Evolutionary conservation across 1,140 invertebrate species (phyloP).

Genomic region (Trichomalopsis sarcophagae): DNA sequence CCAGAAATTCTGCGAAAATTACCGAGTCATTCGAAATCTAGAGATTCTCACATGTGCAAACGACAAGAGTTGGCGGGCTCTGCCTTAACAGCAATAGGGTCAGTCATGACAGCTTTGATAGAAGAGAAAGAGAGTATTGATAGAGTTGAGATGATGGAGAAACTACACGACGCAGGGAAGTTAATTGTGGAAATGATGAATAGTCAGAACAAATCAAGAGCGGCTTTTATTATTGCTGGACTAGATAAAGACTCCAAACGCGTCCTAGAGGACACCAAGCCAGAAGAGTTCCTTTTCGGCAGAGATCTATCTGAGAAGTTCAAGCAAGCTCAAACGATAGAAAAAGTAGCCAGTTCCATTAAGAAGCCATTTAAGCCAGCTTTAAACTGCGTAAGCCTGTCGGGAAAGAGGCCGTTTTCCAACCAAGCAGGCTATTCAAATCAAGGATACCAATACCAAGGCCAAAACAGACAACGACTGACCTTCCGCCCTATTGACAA

Average conservation of each 20-base stretch:
- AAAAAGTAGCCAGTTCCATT: constrained; percentile 48
- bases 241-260: constrained; percentile 45
- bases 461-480: background rate
- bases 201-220: constrained; percentile 45
- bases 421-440: background rate
- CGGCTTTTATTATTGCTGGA: constrained; percentile 51
- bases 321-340: constrained; percentile 51
- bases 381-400: constrained; percentile 17
- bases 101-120: background rate
- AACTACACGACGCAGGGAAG: constrained; percentile 51
- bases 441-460: background rate
- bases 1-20: background rate
- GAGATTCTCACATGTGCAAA: background rate
- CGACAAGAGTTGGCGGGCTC: background rate
- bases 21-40: background rate
- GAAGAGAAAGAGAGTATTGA: background rate
- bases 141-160: constrained; percentile 16
- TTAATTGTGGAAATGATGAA: constrained; percentile 39
- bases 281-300: constrained; percentile 54
- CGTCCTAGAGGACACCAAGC: constrained; percentile 42
- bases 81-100: background rate
- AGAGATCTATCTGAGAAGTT: constrained; percentile 51
- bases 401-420: background rate
- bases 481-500: too few species aligned
- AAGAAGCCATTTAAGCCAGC: constrained; percentile 22